Evolutionary conservation across 2,797 vertebrate species (phyloP).

Genomic region (Hemibagrus guttatus): DNA sequence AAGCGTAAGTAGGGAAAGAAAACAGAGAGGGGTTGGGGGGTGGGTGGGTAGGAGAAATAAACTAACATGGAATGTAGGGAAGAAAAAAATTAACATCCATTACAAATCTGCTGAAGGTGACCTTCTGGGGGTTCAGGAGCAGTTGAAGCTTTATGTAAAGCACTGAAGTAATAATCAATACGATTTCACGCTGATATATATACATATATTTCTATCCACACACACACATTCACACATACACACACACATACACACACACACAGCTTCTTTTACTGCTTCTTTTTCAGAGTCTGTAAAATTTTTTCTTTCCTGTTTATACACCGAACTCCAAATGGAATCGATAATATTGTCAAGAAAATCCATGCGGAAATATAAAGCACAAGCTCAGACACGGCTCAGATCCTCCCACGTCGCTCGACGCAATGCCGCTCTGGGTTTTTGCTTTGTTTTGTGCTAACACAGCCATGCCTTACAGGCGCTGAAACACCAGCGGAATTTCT

Average conservation of each 20-base stretch:
- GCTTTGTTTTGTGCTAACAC: neutral
- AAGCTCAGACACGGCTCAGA: slow-evolving; percentile 27
- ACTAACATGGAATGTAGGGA: slow-evolving; percentile 63
- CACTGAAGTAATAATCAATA: slow-evolving; percentile 79
- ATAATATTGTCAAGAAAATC: no score
- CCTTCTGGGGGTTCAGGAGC: slow-evolving; percentile 86
- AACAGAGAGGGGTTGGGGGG: neutral
- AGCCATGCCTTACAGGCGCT: neutral
- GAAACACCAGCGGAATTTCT: slow-evolving; percentile 41
- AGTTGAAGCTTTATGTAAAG: slow-evolving; percentile 89
- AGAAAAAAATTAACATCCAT: slow-evolving; percentile 81
- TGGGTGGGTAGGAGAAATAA: neutral
- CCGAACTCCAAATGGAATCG: slow-evolving; percentile 46
- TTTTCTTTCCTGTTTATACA: neutral
- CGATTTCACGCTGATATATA: slow-evolving; percentile 42
- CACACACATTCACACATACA: no score
- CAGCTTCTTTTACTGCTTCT: no score
- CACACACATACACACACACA: no score
- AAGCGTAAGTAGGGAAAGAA: slow-evolving; percentile 77
- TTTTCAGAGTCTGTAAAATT: neutral
- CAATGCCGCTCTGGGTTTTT: slow-evolving; percentile 17
- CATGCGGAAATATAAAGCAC: neutral
- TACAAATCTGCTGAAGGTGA: slow-evolving; percentile 86
- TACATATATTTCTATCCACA: no score
- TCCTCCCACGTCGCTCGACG: slow-evolving; percentile 29